Base-by-base conservation (phyloP, 1,140 invertebrate genomes). In the Chrysopa pallens region DNA sequence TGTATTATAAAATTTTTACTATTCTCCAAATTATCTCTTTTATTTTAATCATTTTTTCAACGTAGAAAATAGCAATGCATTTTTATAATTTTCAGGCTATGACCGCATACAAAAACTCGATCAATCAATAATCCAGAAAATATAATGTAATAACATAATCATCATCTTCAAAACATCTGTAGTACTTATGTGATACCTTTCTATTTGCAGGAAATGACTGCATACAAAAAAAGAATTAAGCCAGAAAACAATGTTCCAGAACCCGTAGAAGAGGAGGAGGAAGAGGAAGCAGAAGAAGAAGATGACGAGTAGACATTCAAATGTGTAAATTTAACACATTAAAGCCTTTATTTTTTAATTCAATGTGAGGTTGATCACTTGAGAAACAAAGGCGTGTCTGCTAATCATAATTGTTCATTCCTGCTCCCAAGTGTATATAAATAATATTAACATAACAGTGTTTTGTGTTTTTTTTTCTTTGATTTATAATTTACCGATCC, bases 211-310 rank as follows among this genome's bases (percentile, higher is more conserved):
- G 77, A 80, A 65, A 79, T 82, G 78, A 80, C 78, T 47, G 80
- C 78, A 39, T 84, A 84, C 66, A 84, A 84, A 64, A 82, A 82
- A 63, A 79, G 75, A 61, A 60, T 69, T 54, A 70, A 76, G 60
- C 64, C 66, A 52, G 48, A 53, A 48, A 58, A 57, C 51, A 58
- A 64, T 45, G 59, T 60, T 47, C 62, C 67, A 49, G 62, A 64
- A 46, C 64, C 64, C 42, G 73, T 73, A 50, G 72, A 73, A 50
- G 69, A 72, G 45, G 71, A 71, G 42, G 66, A 64, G 6, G 65
- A 66, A 11, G 62, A 66, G 9, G 70, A 73, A 29, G 61, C 61
- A 0, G 70, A 69, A 2, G 74, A 76, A 12, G 70, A 72, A 27
- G 69, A 67, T 42, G 64, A 64, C 38, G 65, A 68, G 39, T 59